Conservation (phyloP, 1,140 invertebrate genomes). For the Nasonia vitripennis region DNA sequence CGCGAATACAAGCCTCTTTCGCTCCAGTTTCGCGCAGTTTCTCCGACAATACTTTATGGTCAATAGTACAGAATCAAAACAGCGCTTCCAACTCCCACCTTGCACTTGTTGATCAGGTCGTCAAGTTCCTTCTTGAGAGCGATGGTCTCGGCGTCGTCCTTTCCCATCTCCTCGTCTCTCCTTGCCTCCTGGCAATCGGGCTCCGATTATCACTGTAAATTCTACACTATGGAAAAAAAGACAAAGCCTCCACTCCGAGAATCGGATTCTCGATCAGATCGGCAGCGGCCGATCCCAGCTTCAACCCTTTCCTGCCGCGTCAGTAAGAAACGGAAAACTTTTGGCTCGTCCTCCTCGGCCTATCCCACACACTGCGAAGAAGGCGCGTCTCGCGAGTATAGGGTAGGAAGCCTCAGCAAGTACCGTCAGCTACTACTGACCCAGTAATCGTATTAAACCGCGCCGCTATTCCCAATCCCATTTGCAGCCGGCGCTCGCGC, state of each 20-base stretch:
- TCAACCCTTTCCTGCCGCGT: too few species aligned
- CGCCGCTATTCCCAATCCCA: constrained; percentile 62
- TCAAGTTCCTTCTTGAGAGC: constrained; percentile 87
- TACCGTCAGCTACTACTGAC: constrained; percentile 62
- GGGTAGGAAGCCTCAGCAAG: constrained; percentile 66
- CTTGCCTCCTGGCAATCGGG: not conserved
- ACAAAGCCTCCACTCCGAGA: too few species aligned
- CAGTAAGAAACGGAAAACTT: too few species aligned
- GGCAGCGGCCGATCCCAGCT: too few species aligned
- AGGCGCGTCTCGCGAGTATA: constrained; percentile 53
- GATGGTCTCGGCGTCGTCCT: constrained; percentile 86
- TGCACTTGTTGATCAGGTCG: constrained; percentile 82
- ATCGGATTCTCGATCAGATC: too few species aligned
- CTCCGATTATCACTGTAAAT: too few species aligned
- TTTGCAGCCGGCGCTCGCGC: constrained; percentile 58
- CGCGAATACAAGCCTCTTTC: too few species aligned
- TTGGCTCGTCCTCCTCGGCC: not conserved
- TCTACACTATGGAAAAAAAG: too few species aligned
- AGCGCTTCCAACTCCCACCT: constrained; percentile 73
- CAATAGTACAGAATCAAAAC: not conserved
- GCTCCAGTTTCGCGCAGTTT: not conserved
- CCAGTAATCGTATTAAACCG: constrained; percentile 73
- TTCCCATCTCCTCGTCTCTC: constrained; percentile 73
- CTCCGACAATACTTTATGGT: not conserved
- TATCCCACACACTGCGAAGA: not conserved